phyloP scores from a whole-genome alignment of 2,888 invertebrate species.

The Leptodirus hochenwartii region DNA sequence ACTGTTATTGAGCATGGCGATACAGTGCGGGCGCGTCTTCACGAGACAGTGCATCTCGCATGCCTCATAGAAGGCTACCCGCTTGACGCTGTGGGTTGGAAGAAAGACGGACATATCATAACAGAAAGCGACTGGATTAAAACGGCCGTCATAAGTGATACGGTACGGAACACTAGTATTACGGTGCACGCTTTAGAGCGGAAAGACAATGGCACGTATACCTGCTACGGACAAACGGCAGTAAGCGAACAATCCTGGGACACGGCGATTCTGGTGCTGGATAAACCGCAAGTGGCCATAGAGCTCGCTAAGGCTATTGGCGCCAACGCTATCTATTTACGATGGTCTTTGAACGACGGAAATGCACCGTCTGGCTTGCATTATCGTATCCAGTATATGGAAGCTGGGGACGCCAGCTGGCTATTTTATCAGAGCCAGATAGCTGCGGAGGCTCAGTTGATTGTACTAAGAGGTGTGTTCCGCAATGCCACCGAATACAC shows the following conservation, averaged over 20 bases:
- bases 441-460: slow-evolving; percentile 43
- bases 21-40: slow-evolving; percentile 30
- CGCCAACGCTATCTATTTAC: slow-evolving; percentile 53
- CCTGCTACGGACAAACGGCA: slow-evolving; percentile 28
- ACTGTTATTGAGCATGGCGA: slow-evolving; percentile 29
- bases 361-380: slow-evolving; percentile 48
- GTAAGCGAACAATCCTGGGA: slow-evolving; percentile 17
- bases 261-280: slow-evolving; percentile 34
- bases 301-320: slow-evolving; percentile 60
- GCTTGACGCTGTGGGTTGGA: slow-evolving; percentile 34
- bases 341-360: slow-evolving; percentile 65
- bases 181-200: slow-evolving; percentile 37
- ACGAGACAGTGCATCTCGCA: slow-evolving; percentile 30
- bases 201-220: slow-evolving; percentile 58
- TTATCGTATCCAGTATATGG: slow-evolving; percentile 34
- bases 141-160: slow-evolving; percentile 30
- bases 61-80: slow-evolving; percentile 43
- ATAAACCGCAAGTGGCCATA: slow-evolving; percentile 50
- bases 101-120: slow-evolving; percentile 33
- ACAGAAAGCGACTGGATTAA: slow-evolving; percentile 16
- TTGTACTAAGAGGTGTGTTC: slow-evolving; percentile 42
- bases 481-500: slow-evolving; percentile 46
- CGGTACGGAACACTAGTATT: slow-evolving; percentile 38
- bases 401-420: slow-evolving; percentile 32
- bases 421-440: slow-evolving; percentile 40